Evolutionary conservation across 2,797 vertebrate species (phyloP).

Genomic region (Oophaga sylvatica): DNA sequence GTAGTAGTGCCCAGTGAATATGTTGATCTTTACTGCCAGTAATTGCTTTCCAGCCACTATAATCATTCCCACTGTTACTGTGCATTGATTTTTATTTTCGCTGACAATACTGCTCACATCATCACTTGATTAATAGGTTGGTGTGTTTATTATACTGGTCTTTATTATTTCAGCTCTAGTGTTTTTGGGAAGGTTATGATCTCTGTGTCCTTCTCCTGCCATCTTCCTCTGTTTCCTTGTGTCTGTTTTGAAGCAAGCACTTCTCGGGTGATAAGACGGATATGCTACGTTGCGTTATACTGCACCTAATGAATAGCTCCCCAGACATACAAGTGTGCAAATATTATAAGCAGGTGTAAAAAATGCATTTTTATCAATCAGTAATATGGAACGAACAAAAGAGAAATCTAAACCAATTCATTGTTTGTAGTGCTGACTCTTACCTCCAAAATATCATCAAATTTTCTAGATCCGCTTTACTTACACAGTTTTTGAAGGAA

Average conservation of each 20-base stretch:
- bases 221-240: neutral
- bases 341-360: neutral
- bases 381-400: too few relatives aligned
- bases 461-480: too few relatives aligned
- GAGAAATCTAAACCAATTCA: too few relatives aligned
- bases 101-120: neutral
- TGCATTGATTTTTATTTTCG: conserved; percentile 5
- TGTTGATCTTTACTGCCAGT: neutral
- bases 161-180: neutral
- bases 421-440: too few relatives aligned
- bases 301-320: neutral
- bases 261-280: neutral
- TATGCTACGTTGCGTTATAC: neutral
- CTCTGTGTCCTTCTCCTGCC: neutral
- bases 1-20: neutral
- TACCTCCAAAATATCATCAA: too few relatives aligned
- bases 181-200: neutral
- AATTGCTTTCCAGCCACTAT: neutral
- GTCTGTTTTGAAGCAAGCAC: neutral
- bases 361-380: too few relatives aligned
- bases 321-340: neutral
- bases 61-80: neutral
- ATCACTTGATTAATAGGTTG: neutral
- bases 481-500: too few relatives aligned
- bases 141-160: neutral